These are phyloP conservation scores for Horisme vitalbata DNA, from an alignment of 2,888 invertebrate genomes.

Conservation along the genomic window DNA sequence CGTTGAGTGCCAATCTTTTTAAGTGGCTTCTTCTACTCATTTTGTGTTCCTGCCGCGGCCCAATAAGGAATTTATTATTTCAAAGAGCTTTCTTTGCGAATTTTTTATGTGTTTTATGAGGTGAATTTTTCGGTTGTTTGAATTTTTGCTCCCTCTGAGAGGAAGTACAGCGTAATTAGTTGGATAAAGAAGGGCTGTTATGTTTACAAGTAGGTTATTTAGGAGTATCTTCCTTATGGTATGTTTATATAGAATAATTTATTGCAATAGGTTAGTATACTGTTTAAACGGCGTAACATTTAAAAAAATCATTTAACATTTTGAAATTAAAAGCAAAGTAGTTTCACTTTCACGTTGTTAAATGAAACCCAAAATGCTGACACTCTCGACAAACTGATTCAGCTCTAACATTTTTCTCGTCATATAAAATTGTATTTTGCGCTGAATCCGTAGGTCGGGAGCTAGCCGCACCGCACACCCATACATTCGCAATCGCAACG, in stretches of 20 bases:
- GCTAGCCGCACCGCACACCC: conserved; percentile 28
- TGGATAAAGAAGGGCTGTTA: conserved; percentile 11
- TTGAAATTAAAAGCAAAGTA: too few relatives aligned
- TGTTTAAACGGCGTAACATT: too few relatives aligned
- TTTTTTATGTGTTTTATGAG: conserved; percentile 52
- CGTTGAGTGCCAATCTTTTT: conserved; percentile 83
- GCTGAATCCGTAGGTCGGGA: conserved; percentile 11
- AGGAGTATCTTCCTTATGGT: too few relatives aligned
- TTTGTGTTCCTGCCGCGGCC: conserved; percentile 70
- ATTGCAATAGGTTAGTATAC: too few relatives aligned
- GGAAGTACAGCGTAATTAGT: conserved; percentile 31
- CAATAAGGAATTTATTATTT: conserved; percentile 75
- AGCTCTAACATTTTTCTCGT: conserved; percentile 5
- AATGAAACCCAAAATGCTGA: too few relatives aligned
- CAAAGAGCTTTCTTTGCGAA: conserved; percentile 54
- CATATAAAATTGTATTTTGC: conserved; percentile 24
- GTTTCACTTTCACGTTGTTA: too few relatives aligned
- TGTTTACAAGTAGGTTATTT: not conserved
- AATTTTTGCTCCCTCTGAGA: conserved; percentile 32
- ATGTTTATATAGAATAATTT: too few relatives aligned
- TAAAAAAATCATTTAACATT: too few relatives aligned
- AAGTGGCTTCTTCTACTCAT: conserved; percentile 80
- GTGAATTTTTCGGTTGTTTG: conserved; percentile 41
- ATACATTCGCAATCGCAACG: conserved; percentile 40
- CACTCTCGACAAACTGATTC: not conserved